A percentile compares a stretch with the other conserved stretches of the same genome.
Conservation (phyloP, 2,113 vertebrate species). For the Mastomys natalensis region DNA sequence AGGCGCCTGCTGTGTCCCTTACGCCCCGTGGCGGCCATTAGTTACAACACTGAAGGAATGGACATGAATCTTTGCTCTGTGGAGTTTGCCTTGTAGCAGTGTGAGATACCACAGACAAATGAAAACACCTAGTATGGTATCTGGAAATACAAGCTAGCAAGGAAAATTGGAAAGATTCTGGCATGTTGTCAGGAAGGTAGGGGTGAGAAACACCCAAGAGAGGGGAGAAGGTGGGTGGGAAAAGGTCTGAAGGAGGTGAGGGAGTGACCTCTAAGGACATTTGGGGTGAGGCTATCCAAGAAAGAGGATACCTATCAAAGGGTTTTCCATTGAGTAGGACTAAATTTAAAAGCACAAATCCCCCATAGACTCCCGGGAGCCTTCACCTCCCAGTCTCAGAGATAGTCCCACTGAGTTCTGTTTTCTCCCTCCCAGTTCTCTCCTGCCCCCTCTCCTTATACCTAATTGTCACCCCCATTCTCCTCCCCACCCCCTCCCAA, state of each 20-base stretch:
- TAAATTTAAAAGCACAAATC: not conserved
- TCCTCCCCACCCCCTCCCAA: too few species aligned
- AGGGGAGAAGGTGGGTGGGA: too few species aligned
- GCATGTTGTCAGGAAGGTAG: not conserved
- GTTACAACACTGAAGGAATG: not conserved
- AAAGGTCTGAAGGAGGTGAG: not conserved
- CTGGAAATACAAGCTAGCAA: not conserved
- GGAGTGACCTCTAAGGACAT: not conserved
- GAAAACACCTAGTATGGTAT: not conserved
- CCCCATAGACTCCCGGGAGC: too few species aligned
- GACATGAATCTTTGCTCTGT: not conserved
- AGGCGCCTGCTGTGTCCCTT: not conserved
- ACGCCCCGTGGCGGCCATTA: not conserved
- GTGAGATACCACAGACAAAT: not conserved
- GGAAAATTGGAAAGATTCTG: not conserved
- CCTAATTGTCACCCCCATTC: too few species aligned
- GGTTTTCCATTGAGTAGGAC: not conserved
- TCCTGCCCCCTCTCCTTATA: too few species aligned
- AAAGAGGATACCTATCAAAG: not conserved
- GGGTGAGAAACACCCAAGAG: fast-evolving
- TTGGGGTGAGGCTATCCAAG: too few species aligned
- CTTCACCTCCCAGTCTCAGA: too few species aligned
- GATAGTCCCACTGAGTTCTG: too few species aligned
- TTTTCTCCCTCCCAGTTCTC: too few species aligned
- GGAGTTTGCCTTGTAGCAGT: not conserved